phyloP scores from a whole-genome alignment of 2,797 vertebrate genomes.

The Micrastur ruficollis region DNA sequence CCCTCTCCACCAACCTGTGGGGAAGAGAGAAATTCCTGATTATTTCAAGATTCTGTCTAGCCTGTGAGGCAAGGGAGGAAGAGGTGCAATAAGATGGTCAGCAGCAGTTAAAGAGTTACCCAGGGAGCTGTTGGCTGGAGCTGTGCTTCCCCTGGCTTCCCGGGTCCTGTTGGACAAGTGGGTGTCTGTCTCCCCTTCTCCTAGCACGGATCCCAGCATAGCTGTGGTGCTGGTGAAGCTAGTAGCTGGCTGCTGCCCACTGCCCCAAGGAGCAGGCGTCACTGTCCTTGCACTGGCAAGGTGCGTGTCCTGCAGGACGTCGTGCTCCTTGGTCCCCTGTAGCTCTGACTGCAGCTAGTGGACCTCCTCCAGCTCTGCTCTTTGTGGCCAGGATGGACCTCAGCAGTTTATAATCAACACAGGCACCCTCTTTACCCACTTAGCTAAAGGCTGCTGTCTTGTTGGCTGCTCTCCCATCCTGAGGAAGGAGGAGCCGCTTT shows the following conservation, averaged over 20 bases:
- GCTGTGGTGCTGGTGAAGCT: neutral
- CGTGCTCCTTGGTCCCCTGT: neutral
- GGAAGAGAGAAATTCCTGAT: neutral
- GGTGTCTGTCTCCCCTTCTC: neutral
- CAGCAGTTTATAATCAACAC: neutral
- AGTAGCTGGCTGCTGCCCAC: neutral
- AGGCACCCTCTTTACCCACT: neutral
- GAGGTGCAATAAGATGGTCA: neutral
- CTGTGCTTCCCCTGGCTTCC: neutral
- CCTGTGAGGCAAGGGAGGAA: neutral
- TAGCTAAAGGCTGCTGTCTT: neutral
- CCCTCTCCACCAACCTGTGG: neutral
- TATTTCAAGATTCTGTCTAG: neutral
- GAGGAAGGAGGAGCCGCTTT: neutral
- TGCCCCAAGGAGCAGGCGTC: neutral
- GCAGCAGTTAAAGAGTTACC: too few relatives aligned
- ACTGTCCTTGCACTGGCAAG: neutral
- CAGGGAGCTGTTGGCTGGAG: neutral
- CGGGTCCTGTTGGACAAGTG: neutral
- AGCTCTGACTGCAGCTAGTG: neutral
- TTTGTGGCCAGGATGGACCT: too few relatives aligned
- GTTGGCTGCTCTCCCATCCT: neutral
- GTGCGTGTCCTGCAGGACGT: fast-evolving
- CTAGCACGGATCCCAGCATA: fast-evolving
- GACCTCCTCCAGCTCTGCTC: neutral